phyloP scores from a whole-genome alignment of 2,888 invertebrate species.

The Sminthurinus aureus region DNA sequence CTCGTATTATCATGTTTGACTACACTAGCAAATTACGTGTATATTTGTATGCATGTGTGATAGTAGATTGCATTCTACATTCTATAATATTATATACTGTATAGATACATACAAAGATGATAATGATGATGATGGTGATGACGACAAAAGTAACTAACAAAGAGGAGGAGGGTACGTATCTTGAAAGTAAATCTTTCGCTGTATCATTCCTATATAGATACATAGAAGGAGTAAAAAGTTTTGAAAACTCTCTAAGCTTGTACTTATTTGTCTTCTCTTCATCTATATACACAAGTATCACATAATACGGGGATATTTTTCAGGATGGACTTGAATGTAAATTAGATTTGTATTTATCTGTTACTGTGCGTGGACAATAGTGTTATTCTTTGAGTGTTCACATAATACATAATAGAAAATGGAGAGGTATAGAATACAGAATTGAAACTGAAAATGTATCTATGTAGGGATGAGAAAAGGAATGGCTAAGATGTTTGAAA shows the following conservation, averaged over 20 bases:
- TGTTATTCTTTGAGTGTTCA: neutral
- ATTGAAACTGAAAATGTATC: neutral
- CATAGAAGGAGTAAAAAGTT: neutral
- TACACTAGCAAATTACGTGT: no score
- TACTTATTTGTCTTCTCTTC: no score
- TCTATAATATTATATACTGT: no score
- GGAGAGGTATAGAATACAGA: neutral
- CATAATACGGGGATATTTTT: neutral
- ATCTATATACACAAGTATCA: neutral
- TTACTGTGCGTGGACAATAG: neutral
- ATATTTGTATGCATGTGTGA: no score
- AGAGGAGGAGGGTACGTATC: neutral
- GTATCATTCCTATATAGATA: neutral
- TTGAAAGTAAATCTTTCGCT: neutral
- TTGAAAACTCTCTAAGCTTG: neutral
- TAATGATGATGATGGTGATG: no score
- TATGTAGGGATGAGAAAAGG: neutral
- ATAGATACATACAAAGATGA: no score
- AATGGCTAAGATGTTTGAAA: neutral
- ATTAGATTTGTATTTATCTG: neutral
- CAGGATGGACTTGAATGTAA: neutral
- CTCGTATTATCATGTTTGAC: no score
- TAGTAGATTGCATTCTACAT: no score
- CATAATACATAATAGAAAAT: neutral
- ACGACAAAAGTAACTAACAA: neutral